A percentile compares a stretch with the other conserved stretches of the same genome.
phyloP scores from a whole-genome alignment of 2,888 invertebrate species.

The Leucophora obtusa region DNA sequence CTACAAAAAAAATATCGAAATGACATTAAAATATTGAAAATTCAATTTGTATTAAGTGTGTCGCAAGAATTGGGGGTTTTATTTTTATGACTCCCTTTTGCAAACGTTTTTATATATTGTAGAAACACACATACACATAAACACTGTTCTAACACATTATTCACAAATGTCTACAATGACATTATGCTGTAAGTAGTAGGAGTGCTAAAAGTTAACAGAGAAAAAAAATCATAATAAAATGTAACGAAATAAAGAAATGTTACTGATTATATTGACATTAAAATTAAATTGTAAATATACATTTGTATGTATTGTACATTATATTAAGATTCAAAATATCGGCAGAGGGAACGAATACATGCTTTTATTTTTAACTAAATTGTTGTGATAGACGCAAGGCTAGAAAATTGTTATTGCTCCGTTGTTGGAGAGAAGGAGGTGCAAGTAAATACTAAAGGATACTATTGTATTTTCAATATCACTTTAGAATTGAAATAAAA shows the following conservation, averaged over 20 bases:
- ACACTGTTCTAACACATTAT: constrained; percentile 6
- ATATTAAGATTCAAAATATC: constrained; percentile 32
- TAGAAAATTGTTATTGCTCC: background rate
- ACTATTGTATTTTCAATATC: constrained; percentile 13
- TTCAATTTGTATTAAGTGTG: constrained; percentile 53
- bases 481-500: constrained; percentile 16
- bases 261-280: constrained; percentile 47
- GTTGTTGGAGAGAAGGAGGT: too few relatives aligned
- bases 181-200: constrained; percentile 32
- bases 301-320: constrained; percentile 12
- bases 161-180: constrained; percentile 42
- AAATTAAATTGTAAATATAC: constrained; percentile 26
- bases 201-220: constrained; percentile 21
- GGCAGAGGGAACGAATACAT: background rate
- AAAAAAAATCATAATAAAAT: constrained; percentile 2
- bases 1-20: constrained; percentile 2
- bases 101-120: constrained; percentile 5
- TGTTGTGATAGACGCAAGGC: background rate
- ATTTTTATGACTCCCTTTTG: constrained; percentile 32
- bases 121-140: background rate
- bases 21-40: constrained; percentile 48
- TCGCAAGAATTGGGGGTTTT: constrained; percentile 19
- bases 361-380: background rate
- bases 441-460: background rate
- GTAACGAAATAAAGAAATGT: constrained; percentile 23